A percentile compares a stretch with the other conserved stretches of the same genome.
phyloP scores from a whole-genome alignment of 1,140 invertebrate species.

The Melanaphis sacchari region DNA sequence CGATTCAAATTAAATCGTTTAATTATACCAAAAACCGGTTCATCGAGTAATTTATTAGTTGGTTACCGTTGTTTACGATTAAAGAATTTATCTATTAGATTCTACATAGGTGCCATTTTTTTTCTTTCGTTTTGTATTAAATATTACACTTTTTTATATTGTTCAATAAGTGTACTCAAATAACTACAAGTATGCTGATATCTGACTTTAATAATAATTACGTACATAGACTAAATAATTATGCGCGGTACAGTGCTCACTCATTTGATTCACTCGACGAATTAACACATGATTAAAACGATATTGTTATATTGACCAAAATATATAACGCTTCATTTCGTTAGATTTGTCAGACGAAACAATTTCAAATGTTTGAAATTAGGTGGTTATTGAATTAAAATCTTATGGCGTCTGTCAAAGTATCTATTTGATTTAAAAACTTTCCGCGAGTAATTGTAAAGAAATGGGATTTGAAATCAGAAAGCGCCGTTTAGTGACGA shows the following conservation, averaged over 20 bases:
- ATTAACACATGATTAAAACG: neutral
- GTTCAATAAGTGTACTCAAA: neutral
- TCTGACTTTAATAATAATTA: neutral
- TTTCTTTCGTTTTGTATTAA: neutral
- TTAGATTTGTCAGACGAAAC: neutral
- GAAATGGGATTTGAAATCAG: neutral
- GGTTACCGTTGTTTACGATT: neutral
- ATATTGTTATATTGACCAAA: neutral
- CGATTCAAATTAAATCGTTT: neutral
- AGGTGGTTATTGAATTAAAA: neutral
- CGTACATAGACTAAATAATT: too few species aligned
- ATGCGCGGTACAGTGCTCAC: neutral
- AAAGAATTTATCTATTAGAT: neutral
- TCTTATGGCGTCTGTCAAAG: neutral
- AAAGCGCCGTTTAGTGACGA: neutral
- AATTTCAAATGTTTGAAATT: neutral
- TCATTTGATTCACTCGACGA: neutral
- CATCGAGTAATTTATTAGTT: neutral
- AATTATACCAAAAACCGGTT: constrained; percentile 24
- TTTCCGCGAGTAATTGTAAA: neutral
- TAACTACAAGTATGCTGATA: neutral
- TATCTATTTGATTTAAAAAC: neutral
- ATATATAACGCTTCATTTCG: neutral
- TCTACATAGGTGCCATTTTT: neutral
- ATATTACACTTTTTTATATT: neutral